A percentile compares a stretch with the other conserved stretches of the same genome.
Conservation (phyloP, 2,113 vertebrate genomes). For the Paradisaea rubra region DNA sequence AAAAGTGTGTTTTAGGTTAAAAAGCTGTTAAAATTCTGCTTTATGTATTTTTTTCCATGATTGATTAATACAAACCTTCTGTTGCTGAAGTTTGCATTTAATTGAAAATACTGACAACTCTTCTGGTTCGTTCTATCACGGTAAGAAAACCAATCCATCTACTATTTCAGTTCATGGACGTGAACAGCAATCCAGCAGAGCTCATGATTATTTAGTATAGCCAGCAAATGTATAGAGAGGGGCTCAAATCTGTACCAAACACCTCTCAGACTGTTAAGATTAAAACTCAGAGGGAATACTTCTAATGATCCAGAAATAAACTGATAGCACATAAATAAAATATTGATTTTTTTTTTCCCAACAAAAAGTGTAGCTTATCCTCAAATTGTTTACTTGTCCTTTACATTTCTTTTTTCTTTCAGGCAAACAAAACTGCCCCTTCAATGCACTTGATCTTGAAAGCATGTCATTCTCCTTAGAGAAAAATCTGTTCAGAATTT, state of each 20-base stretch:
- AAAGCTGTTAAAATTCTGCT: conserved; percentile 72
- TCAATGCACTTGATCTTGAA: conserved; percentile 91
- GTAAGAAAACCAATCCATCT: conserved; percentile 62
- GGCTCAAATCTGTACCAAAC: conserved; percentile 72
- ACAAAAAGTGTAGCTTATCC: conserved; percentile 84
- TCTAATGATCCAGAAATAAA: conserved; percentile 74
- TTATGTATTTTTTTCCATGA: conserved; percentile 62
- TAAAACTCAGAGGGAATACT: conserved; percentile 71
- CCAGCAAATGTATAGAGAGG: conserved; percentile 65
- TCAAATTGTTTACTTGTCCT: conserved; percentile 86
- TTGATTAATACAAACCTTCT: conserved; percentile 72
- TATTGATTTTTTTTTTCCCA: conserved; percentile 70
- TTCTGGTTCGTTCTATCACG: conserved; percentile 67
- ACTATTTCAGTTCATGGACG: conserved; percentile 54
- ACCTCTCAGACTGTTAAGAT: conserved; percentile 70
- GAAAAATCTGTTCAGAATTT: conserved; percentile 96
- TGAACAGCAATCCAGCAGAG: conserved; percentile 75
- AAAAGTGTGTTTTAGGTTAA: conserved; percentile 68
- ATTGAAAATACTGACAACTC: conserved; percentile 74
- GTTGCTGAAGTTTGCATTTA: conserved; percentile 61
- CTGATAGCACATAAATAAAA: conserved; percentile 81
- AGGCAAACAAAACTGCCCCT: conserved; percentile 97
- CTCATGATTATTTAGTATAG: conserved; percentile 69
- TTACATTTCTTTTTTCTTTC: conserved; percentile 81
- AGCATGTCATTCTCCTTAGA: conserved; percentile 92